A percentile compares a stretch with the other conserved stretches of the same genome.
Evolutionary conservation across 2,888 invertebrate genomes (phyloP).

Genomic region (Cheilosia urbana): DNA sequence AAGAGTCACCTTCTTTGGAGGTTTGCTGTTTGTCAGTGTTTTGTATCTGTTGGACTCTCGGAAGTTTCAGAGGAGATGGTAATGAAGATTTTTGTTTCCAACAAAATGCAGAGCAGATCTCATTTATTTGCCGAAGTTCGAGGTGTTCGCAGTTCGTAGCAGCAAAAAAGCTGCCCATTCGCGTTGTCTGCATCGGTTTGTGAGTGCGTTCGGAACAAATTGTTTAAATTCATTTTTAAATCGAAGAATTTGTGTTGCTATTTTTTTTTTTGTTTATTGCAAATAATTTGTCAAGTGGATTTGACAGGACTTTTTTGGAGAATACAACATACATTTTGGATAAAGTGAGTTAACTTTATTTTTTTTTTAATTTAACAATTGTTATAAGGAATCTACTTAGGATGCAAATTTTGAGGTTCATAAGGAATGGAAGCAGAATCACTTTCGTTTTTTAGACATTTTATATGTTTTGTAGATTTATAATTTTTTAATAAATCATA

Average conservation of each 20-base stretch:
- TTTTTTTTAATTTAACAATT: not conserved
- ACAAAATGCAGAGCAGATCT: constrained; percentile 82
- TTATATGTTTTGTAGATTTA: no score
- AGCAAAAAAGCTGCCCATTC: constrained; percentile 32
- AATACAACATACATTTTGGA: not conserved
- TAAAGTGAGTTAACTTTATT: not conserved
- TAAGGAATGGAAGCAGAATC: no score
- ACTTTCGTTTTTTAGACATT: no score
- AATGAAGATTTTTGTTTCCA: constrained; percentile 79
- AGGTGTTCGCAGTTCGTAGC: constrained; percentile 80
- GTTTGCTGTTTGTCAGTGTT: constrained; percentile 47
- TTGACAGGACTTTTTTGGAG: not conserved
- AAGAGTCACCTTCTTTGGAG: constrained; percentile 71
- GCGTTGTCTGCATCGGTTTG: constrained; percentile 27
- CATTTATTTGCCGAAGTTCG: constrained; percentile 83
- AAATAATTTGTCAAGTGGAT: not conserved
- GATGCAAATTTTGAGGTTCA: no score
- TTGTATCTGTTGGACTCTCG: constrained; percentile 33
- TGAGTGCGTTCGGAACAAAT: constrained; percentile 24
- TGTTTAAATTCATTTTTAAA: constrained; percentile 24
- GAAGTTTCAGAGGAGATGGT: constrained; percentile 60
- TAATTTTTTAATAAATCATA: no score
- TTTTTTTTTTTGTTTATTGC: not conserved
- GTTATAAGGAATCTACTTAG: no score
- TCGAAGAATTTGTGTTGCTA: not conserved